Percentiles rank a stretch among this genome's conserved stretches.
Evolutionary conservation across 2,888 invertebrate genomes (phyloP).

Genomic region (Parnassius smintheus): DNA sequence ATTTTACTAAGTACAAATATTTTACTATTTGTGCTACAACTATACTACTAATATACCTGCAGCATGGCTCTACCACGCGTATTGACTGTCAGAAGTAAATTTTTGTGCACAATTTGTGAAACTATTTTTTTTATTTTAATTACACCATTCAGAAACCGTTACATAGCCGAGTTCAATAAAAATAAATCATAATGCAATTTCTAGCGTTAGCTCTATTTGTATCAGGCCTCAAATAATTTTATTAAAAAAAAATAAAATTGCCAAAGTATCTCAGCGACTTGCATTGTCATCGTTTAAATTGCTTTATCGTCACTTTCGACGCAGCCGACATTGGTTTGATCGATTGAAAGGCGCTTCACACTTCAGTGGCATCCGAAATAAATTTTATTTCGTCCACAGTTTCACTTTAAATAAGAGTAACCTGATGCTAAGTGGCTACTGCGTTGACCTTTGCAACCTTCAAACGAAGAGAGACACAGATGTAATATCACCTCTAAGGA

Average conservation of each 20-base stretch:
- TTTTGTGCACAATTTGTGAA: too few relatives aligned
- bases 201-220: slow-evolving; percentile 14
- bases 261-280: slow-evolving; percentile 1
- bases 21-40: too few relatives aligned
- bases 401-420: too few relatives aligned
- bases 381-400: slow-evolving; percentile 18
- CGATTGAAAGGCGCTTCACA: slow-evolving; percentile 31
- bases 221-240: slow-evolving; percentile 14
- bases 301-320: slow-evolving; percentile 33
- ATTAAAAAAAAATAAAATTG: slow-evolving; percentile 18
- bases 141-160: not conserved
- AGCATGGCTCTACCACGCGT: too few relatives aligned
- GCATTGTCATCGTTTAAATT: slow-evolving; percentile 30
- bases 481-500: too few relatives aligned
- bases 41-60: too few relatives aligned
- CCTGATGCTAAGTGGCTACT: too few relatives aligned
- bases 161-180: slow-evolving; percentile 7
- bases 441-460: too few relatives aligned
- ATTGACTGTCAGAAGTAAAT: too few relatives aligned
- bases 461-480: too few relatives aligned
- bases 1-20: too few relatives aligned
- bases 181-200: slow-evolving; percentile 8
- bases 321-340: slow-evolving; percentile 19
- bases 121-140: slow-evolving; percentile 1
- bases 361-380: slow-evolving; percentile 34